A percentile compares a stretch with the other conserved stretches of the same genome.
These are phyloP conservation scores for Melanaphis sacchari DNA, from an alignment of 1,140 invertebrate species.

Conservation along the genomic window DNA sequence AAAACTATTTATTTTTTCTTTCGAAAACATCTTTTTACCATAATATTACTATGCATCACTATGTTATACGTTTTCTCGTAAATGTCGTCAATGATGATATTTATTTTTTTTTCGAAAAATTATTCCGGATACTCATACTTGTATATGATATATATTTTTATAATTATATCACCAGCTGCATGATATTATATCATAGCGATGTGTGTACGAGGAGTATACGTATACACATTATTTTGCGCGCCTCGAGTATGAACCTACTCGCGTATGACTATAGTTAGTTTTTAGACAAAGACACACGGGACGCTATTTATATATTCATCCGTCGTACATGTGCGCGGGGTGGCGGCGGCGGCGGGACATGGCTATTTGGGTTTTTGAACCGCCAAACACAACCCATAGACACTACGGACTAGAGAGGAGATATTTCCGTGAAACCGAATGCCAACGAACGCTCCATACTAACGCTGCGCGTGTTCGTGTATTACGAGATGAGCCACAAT, in stretches of 20 bases:
- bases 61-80: background rate
- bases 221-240: conserved; percentile 18
- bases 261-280: conserved; percentile 22
- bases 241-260: conserved; percentile 1
- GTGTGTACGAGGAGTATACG: background rate
- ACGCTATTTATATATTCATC: conserved; percentile 52
- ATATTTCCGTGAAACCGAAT: conserved; percentile 52
- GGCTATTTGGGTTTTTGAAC: conserved; percentile 52
- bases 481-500: background rate
- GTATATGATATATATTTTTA: background rate
- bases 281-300: conserved; percentile 21
- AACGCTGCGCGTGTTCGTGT: background rate
- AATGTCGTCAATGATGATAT: background rate
- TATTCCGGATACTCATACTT: background rate
- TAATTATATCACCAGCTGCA: background rate
- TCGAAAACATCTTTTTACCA: background rate
- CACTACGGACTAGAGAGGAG: background rate
- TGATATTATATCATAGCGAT: background rate
- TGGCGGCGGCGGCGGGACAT: conserved; percentile 22
- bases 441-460: conserved; percentile 29
- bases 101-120: background rate
- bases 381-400: conserved; percentile 7
- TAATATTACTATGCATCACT: background rate
- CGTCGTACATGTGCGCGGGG: conserved; percentile 36
- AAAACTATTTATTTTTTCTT: background rate